phyloP scores from a whole-genome alignment of 2,888 invertebrate species.

The Lucinisca nassula region DNA sequence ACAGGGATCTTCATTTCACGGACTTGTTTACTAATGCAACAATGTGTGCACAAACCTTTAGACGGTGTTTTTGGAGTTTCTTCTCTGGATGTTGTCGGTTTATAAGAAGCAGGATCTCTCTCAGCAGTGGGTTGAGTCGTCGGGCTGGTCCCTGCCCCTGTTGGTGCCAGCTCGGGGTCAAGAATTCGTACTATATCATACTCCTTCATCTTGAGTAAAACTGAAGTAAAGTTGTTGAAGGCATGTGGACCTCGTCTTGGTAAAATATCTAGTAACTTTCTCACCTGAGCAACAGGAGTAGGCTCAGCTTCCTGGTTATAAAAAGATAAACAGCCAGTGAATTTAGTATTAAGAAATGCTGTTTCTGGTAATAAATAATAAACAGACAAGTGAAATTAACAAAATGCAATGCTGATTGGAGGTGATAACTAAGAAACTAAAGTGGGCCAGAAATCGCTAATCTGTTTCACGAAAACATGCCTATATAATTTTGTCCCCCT shows the following conservation, averaged over 20 bases:
- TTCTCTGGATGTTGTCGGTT: not conserved
- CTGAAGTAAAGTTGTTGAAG: conserved; percentile 37
- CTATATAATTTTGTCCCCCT: too few relatives aligned
- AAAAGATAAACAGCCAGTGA: too few relatives aligned
- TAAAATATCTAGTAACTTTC: conserved; percentile 49
- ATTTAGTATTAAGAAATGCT: too few relatives aligned
- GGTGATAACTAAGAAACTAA: too few relatives aligned
- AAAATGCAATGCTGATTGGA: too few relatives aligned
- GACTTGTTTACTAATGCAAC: too few relatives aligned
- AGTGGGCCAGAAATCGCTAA: too few relatives aligned
- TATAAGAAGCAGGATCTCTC: not conserved
- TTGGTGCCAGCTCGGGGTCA: conserved; percentile 20
- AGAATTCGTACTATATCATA: conserved; percentile 30
- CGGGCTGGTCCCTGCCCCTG: not conserved
- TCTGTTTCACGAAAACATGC: too few relatives aligned
- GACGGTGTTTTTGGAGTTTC: not conserved
- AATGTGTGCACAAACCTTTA: too few relatives aligned
- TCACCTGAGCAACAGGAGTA: conserved; percentile 8
- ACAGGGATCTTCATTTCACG: too few relatives aligned
- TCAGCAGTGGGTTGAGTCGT: not conserved
- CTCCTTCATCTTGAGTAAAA: conserved; percentile 28
- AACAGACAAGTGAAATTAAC: too few relatives aligned
- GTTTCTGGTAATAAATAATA: too few relatives aligned
- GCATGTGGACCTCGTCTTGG: conserved; percentile 54
- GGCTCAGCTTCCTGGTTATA: not conserved